Base-by-base conservation (phyloP, 2,797 vertebrate genomes). In the Enteromius anoplus region DNA sequence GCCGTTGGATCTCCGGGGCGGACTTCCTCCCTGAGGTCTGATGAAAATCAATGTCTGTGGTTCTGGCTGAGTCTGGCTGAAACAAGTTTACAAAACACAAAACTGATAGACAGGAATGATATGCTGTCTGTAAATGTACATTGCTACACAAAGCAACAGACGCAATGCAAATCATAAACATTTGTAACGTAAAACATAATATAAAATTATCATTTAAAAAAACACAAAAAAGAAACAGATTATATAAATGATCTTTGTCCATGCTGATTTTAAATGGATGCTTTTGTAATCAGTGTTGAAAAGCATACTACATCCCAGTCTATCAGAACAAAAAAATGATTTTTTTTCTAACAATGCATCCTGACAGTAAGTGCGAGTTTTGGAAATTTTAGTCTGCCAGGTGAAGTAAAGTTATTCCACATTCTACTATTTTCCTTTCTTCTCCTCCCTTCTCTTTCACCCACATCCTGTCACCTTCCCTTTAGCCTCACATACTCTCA, bases 371-470 rank as follows among this genome's bases (percentile, higher is more conserved):
- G 65, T 40, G 40, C 10, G 19, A 19, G 17, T 15, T 37, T 78
- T 45, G 26, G 42, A 72, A 76, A 81, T 81, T 69, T 84, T 66
- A 66, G 68, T 76, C 40, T 55, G 37, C 66, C 82, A 84, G 73
- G 72, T 86, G 58, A 80, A 49, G 66, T 58, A 26, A 40, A 75
- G 71, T 62, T 72, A 29, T 76, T 79, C 17, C 77, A 68, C 64
- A 37, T 51, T 79, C 17, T 81, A 1, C 40, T 23, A 15, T 49
- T 62, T 60, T 72, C 26, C 8, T 17, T 81, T 55, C 26, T 70
- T 53, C 21, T 47, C 42, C 58, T 60, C 26, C 26, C 19, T 65
- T 70, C 8, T 60, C 21, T 71, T 60, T 64, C 55, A 71, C 51
- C 49, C 66, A 70, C 47, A 53, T 73, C 58, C 68, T 77, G 66